Base-by-base conservation (phyloP, 2,888 invertebrate species). In the Melieria omissa region DNA sequence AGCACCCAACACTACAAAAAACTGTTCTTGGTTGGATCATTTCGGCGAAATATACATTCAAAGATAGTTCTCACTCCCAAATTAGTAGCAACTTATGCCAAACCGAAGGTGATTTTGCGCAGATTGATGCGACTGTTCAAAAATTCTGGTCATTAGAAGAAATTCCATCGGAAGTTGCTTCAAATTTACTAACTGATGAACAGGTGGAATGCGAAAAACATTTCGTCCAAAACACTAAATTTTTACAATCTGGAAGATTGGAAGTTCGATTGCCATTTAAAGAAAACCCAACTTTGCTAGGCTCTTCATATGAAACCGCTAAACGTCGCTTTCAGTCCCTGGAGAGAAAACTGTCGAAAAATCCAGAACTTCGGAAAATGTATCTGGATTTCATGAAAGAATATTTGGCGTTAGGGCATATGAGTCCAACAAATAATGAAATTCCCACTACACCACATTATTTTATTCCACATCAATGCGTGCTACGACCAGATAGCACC, bases 391-490 rank as follows among this genome's bases (percentile, higher is more conserved):
- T 54, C 5, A 54, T 54, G 54, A 5, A 14, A 12, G 54, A 54
- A 12, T 54, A 54, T 12, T 54, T 54, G 54, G n/a, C 54, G 1
- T 16, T 54, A 54, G 12, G 54, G 9, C 54, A 54, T 54, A 54
- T 54, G 54, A 54, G 70, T 60, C 72, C 6, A 29, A 46, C 29
- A 65, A 47, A 29, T 29, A 44, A 72, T 45, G 8, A 42, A 9
- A 52, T 73, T 8, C 47, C 57, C 1, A n/a, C 10, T 10, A 12
- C 12, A 7, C 66, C 72, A 46, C 73, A 74, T 54, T 76, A 73
- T 45, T 67, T 74, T 14, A 70, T 75, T 60, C 74, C 72, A 3
- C 74, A 76, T 72, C 74, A 75, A n/a, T 70, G 64, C 46, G 68
- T 74, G 5, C 16, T 74, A 10, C 58, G 72, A 45, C 68, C 72